Evolutionary conservation across 1,140 invertebrate species (phyloP), one percentile per base, ranked within the genome.

Genomic region (Zaprionus lachaisei): DNA sequence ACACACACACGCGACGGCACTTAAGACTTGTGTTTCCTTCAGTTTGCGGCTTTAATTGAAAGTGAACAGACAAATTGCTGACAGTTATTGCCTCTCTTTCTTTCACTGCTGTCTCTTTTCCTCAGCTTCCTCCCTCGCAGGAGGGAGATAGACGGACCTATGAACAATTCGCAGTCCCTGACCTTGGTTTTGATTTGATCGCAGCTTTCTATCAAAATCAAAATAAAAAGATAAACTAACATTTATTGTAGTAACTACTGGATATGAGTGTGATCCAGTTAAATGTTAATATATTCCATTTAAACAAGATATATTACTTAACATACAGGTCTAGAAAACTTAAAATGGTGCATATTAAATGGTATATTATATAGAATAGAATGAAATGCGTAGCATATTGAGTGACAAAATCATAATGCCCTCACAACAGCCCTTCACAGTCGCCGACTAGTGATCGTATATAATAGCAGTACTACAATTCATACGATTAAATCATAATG

Each of bases 21-120:
- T 69, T 78, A 28, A 65, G 65, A 69, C 20, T 60, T 20, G 12
- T 22, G 57, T 37, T 51, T 17, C 7, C n/a, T 26, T 34, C 14
- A 62, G 31, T 22, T 68, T 64, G 37, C 49, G 61, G 24, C 57
- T 76, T 38, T 70, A 79, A 79, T 79, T 79, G 77, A 49, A 58
- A 66, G 38, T 67, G 72, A 76, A 54, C 62, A 79, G 44, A 77
- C 54, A 31, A 65, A 75, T 75, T 75, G 66, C 38, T 26, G 66
- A 37, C 20, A 63, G 47, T n/a, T 17, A 17, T 60, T 56, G 11
- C 17, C 54, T 28, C 37, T 37, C 51, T 20, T 22, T 14, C 5
- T 1, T 12, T 20, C 14, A n/a, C n/a, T 20, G 38, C 15, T 49
- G 5, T 15, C 9, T 41, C 9, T 41, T 6, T 61, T 11, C 7